Conservation (phyloP, 2,888 invertebrate genomes). For the Muschampia staudingeri region DNA sequence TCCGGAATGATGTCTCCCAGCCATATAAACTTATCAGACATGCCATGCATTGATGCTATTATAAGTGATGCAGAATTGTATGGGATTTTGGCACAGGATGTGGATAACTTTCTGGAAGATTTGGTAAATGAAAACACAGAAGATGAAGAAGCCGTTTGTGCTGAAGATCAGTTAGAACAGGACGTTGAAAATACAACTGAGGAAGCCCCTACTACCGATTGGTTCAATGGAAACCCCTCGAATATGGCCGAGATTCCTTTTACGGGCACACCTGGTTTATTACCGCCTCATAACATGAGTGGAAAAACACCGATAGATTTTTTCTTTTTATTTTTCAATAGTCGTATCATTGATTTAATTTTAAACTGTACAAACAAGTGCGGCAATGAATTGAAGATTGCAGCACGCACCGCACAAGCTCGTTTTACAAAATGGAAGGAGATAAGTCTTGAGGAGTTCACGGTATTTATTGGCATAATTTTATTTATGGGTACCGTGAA, state of each 20-base stretch:
- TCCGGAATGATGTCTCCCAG: conserved; percentile 53
- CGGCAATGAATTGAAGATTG: conserved; percentile 53
- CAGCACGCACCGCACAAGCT: conserved; percentile 42
- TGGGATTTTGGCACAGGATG: conserved; percentile 52
- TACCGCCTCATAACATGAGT: conserved; percentile 63
- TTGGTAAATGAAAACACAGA: conserved; percentile 47
- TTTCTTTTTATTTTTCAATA: conserved; percentile 60
- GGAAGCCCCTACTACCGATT: conserved; percentile 43
- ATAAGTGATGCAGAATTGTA: conserved; percentile 53
- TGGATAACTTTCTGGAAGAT: conserved; percentile 17
- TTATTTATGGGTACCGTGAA: conserved; percentile 58
- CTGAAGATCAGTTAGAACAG: conserved; percentile 38
- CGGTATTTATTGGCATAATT: conserved; percentile 52
- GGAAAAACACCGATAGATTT: conserved; percentile 61
- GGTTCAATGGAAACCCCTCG: conserved; percentile 64
- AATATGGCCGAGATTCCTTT: conserved; percentile 61
- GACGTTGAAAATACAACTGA: conserved; percentile 47
- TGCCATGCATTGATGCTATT: conserved; percentile 40
- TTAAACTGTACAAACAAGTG: conserved; percentile 45
- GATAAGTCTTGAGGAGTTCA: conserved; percentile 52
- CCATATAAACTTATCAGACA: conserved; percentile 47
- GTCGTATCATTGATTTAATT: not conserved
- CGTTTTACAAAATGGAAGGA: conserved; percentile 41
- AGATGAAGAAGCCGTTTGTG: conserved; percentile 39
- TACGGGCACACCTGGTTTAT: conserved; percentile 64